phyloP scores from a whole-genome alignment of 2,113 vertebrate genomes.

The Dendrocopos noguchii region DNA sequence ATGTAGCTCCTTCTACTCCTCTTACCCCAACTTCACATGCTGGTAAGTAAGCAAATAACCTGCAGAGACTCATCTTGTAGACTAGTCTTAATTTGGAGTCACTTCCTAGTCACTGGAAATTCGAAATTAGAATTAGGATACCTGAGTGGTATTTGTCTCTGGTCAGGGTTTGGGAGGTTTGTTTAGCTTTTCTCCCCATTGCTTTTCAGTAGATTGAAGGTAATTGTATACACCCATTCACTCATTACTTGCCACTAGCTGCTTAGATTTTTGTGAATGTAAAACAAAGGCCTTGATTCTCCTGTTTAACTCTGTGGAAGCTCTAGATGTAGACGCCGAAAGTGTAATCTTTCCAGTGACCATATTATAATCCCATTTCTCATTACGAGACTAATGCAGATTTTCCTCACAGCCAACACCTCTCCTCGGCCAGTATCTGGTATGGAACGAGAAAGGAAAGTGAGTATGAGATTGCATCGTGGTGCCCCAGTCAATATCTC shows the following conservation, averaged over 20 bases:
- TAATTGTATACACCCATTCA: fast-evolving
- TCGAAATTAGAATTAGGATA: not conserved
- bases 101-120: not conserved
- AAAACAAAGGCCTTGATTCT: not conserved
- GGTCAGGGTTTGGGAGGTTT: not conserved
- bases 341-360: not conserved
- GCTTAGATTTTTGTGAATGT: not conserved
- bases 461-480: constrained; percentile 95
- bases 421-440: constrained; percentile 90
- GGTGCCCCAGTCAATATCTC: constrained; percentile 93
- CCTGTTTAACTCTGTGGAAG: not conserved
- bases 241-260: not conserved
- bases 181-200: not conserved
- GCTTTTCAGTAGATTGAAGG: not conserved
- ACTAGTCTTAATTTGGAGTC: not conserved
- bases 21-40: constrained; percentile 94
- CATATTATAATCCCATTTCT: not conserved
- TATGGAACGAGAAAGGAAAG: constrained; percentile 93
- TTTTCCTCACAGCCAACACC: constrained; percentile 82
- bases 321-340: not conserved
- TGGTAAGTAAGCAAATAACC: constrained; percentile 70
- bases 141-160: not conserved
- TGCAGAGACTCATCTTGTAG: not conserved
- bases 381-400: not conserved
- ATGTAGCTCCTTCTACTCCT: constrained; percentile 87